A percentile compares a stretch with the other conserved stretches of the same genome.
Conservation (phyloP, 2,113 vertebrate genomes). For the Lasiurus cinereus region DNA sequence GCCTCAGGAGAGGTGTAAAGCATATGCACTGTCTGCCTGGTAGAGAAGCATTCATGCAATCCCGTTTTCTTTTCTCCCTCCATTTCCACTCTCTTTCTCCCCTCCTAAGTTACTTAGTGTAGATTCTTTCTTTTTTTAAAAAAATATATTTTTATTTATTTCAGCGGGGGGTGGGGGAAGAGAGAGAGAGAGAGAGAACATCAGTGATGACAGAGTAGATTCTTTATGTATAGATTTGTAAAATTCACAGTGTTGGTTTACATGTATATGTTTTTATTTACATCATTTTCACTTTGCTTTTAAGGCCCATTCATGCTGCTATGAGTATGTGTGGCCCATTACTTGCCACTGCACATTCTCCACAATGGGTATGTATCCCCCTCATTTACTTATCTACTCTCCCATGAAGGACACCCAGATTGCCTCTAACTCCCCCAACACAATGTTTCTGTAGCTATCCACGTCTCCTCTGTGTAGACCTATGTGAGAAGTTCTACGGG, state of each 20-base stretch:
- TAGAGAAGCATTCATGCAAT: not conserved
- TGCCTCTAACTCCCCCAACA: not conserved
- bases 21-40: not conserved
- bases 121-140: not conserved
- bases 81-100: not conserved
- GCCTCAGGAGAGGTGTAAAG: not conserved
- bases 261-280: not conserved
- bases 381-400: not conserved
- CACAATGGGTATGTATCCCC: too few relatives aligned
- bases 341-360: not conserved
- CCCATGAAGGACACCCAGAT: not conserved
- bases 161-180: too few relatives aligned
- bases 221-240: not conserved
- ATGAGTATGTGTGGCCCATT: rapidly evolving
- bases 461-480: not conserved
- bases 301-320: not conserved
- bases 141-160: too few relatives aligned
- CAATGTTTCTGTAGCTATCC: not conserved
- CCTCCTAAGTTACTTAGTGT: not conserved
- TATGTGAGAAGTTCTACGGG: not conserved
- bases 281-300: not conserved
- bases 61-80: not conserved
- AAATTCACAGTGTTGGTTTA: not conserved
- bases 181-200: too few relatives aligned
- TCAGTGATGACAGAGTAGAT: too few relatives aligned